Evolutionary conservation across 2,888 invertebrate species (phyloP), one percentile per base, ranked within the genome.

Genomic region (Synanthedon andrenaeformis): DNA sequence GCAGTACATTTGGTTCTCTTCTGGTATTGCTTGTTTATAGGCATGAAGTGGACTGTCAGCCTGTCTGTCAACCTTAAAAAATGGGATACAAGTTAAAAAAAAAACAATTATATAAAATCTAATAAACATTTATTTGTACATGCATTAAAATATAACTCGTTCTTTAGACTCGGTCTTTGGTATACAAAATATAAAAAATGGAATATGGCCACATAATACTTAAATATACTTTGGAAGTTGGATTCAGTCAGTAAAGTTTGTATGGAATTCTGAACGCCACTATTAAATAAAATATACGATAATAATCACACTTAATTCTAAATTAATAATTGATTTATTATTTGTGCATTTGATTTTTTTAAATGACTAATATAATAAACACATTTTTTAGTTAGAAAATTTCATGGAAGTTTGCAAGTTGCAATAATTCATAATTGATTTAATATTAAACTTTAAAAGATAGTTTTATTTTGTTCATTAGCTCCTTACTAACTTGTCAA

Each of bases 111-210:
- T 13, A 19, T 17, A 17, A 14, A 49, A 14, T 17, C 8, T 49
- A 49, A 49, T 49, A 49, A 49, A 49, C 49, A 66, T 72, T 79
- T 76, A 76, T 77, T 76, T 76, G 70, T 73, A 70, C 68, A 67
- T 71, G 69, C 59, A 65, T 70, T 74, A 72, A 5, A 75, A 77
- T 79, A 79, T 76, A 76, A 54, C 68, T 78, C 78, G 77, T 79
- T 82, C 80, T 78, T 75, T 79, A 79, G 74, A 79, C 67, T 70
- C 73, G 70, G 72, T 82, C 82, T 82, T 82, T 82, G 82, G 82
- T 80, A 79, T 79, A 79, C 75, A 81, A 79, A 81, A 80, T 79
- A 81, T 77, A 76, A 76, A 73, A 74, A 78, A 72, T 75, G 76
- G 72, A 78, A 72, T 78, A 81, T 80, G 81, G 80, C 80, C 78